Evolutionary conservation across 2,888 invertebrate species (phyloP), one percentile per base, ranked within the genome.

Genomic region (Polydesmus complanatus): DNA sequence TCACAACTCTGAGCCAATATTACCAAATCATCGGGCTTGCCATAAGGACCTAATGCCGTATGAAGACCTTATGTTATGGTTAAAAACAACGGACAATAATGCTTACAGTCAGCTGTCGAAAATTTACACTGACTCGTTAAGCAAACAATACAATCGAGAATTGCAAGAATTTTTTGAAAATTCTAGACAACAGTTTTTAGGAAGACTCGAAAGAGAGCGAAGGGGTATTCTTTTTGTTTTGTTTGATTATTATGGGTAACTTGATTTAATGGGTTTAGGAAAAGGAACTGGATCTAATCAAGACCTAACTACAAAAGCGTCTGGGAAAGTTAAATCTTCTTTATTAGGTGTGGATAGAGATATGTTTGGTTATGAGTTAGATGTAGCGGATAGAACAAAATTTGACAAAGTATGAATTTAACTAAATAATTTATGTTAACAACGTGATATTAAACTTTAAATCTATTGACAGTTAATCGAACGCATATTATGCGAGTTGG

Each of bases 51-150:
- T 97, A 64, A 81, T 81, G 69, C 86, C 87, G 21, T 94, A 93
- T 73, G 84, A 87, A 27, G 89, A 91, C 67, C 79, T 95, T 65
- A 91, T 95, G 88, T 86, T 88, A 71, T 89, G 94, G 86, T 81
- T 89, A 59, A 88, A 89, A 75, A 83, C 83, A 26, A 85, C 91
- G 81, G 91, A 94, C 74, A 80, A 82, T 61, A 84, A 84, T 70
- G 84, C 87, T 0, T 95, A 89, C 74, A 80, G 82, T 60, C 86
- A 85, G 51, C 79, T 95, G 19, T 82, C 84, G 56, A 85, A 85
- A 75, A 88, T 78, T 52, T 94, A 95, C 74, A 86, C 85, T 47
- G 78, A 81, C 65, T 86, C 88, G 56, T 80, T 94, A 71, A 83
- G 88, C 69, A 90, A 90, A 76, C 80, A 91, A 62, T 91, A 94